Percentiles rank a stretch among this genome's conserved stretches.
Evolutionary conservation across 2,888 invertebrate species (phyloP).

Genomic region (Trachelus iudaicus): DNA sequence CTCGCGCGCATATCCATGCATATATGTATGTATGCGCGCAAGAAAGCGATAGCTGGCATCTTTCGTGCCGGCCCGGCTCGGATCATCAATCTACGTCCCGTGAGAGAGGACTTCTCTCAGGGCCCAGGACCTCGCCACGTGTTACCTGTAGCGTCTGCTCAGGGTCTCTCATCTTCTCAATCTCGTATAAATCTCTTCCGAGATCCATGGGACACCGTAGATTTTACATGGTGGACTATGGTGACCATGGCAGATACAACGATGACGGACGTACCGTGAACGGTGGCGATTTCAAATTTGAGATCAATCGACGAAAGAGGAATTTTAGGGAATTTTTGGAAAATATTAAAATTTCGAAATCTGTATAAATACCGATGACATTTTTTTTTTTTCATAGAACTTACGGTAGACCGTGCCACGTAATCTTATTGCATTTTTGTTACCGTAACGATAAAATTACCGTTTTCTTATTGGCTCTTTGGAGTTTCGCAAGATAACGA

Average conservation of each 20-base stretch:
- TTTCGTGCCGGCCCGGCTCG: constrained; percentile 28
- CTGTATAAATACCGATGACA: no score
- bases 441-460: no score
- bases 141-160: constrained; percentile 9
- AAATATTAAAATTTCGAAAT: background rate
- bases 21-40: constrained; percentile 24
- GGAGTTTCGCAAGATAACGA: background rate
- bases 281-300: background rate
- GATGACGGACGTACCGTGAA: background rate
- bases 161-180: constrained; percentile 11
- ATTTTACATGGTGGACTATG: background rate
- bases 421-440: background rate
- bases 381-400: no score
- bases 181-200: background rate
- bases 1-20: constrained; percentile 8
- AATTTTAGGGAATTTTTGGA: background rate
- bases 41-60: constrained; percentile 32
- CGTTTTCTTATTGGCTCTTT: no score
- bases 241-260: background rate
- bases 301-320: background rate
- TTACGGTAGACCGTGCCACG: background rate
- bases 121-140: constrained; percentile 7
- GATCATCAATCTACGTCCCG: constrained; percentile 50
- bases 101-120: constrained; percentile 16
- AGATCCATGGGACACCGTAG: background rate